Conservation (phyloP, 2,113 vertebrate genomes). For the Melanocharis versteri region DNA sequence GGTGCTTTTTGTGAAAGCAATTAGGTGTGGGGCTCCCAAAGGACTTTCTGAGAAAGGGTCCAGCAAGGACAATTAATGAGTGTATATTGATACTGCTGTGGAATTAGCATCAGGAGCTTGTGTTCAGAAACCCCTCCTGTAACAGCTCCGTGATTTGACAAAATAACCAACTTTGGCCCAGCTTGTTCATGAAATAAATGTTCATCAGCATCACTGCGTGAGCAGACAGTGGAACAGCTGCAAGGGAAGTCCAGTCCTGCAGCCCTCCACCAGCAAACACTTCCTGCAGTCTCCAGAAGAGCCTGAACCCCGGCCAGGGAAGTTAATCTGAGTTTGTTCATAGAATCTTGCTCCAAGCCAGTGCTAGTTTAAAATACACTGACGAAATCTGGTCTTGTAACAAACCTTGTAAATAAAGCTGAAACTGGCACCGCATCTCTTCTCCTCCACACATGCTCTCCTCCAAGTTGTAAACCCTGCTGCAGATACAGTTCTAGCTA, state of each 20-base stretch:
- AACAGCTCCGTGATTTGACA: background rate
- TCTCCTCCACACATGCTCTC: background rate
- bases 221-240: background rate
- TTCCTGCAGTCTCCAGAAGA: background rate
- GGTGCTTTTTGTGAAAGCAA: background rate
- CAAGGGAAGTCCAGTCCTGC: background rate
- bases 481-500: background rate
- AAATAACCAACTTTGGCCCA: background rate
- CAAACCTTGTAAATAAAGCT: constrained; percentile 17
- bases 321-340: background rate
- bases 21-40: background rate
- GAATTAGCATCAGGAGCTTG: background rate
- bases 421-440: background rate
- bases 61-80: background rate
- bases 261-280: background rate
- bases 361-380: background rate
- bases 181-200: background rate
- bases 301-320: background rate
- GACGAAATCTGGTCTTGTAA: constrained; percentile 2
- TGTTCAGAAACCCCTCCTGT: background rate
- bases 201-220: background rate
- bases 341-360: background rate
- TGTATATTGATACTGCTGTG: background rate
- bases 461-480: background rate
- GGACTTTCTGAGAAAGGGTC: background rate